phyloP scores from a whole-genome alignment of 2,888 invertebrate species.

The Tipula confusa region DNA sequence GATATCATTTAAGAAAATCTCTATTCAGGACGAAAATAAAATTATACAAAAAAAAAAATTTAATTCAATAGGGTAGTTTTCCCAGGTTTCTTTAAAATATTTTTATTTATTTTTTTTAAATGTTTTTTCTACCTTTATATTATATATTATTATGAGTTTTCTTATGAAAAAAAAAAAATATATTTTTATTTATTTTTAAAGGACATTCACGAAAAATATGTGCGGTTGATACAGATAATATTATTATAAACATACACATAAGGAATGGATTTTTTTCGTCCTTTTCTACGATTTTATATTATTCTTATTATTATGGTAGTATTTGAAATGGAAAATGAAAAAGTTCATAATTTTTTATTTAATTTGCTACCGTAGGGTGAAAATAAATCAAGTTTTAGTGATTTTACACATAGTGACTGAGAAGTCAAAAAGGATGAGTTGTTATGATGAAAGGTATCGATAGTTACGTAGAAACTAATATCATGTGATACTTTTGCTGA shows the following conservation, averaged over 20 bases:
- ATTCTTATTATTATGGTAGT: too few relatives aligned
- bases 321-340: too few relatives aligned
- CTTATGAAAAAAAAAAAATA: neutral
- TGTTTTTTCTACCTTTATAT: neutral
- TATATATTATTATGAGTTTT: neutral
- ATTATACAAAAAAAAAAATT: neutral
- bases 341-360: too few relatives aligned
- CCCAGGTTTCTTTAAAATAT: neutral
- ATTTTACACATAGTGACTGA: too few relatives aligned
- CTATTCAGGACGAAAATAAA: neutral
- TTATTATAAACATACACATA: neutral
- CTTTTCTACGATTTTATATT: too few relatives aligned
- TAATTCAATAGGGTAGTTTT: slow-evolving; percentile 6
- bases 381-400: too few relatives aligned
- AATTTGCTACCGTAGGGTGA: too few relatives aligned
- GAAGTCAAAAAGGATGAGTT: too few relatives aligned
- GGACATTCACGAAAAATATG: neutral
- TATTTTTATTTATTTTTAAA: neutral
- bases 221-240: neutral
- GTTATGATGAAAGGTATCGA: too few relatives aligned
- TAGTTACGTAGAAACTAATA: too few relatives aligned
- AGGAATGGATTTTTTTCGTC: too few relatives aligned
- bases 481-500: too few relatives aligned
- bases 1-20: slow-evolving; percentile 25
- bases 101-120: neutral